Evolutionary conservation across 2,888 invertebrate genomes (phyloP).

Genomic region (Epinotia ramella): DNA sequence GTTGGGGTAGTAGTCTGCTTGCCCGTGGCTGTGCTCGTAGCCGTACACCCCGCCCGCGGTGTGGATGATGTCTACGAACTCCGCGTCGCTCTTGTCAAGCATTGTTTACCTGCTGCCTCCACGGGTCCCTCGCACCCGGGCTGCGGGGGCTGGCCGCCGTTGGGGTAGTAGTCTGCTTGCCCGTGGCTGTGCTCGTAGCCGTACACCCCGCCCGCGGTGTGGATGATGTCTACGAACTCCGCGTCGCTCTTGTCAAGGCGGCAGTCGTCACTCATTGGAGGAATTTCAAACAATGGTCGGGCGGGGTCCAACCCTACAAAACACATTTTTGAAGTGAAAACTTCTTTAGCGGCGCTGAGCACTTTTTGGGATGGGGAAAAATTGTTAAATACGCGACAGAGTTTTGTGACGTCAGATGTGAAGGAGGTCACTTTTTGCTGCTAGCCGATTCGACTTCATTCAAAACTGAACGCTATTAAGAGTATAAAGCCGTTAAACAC

Average conservation of each 20-base stretch:
- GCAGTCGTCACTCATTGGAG: slow-evolving; percentile 64
- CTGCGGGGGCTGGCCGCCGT: slow-evolving; percentile 87
- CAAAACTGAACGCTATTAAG: no score
- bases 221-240: slow-evolving; percentile 90
- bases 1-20: slow-evolving; percentile 91
- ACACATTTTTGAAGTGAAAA: no score
- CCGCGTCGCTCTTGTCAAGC: slow-evolving; percentile 88
- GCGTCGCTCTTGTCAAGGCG: slow-evolving; percentile 88
- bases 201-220: slow-evolving; percentile 88
- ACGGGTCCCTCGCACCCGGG: slow-evolving; percentile 87
- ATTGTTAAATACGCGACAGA: no score
- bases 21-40: slow-evolving; percentile 86
- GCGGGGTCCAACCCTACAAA: slow-evolving; percentile 87
- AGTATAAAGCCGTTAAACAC: no score
- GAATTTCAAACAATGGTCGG: slow-evolving; percentile 85
- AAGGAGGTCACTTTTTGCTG: no score
- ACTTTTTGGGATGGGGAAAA: no score
- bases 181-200: slow-evolving; percentile 87
- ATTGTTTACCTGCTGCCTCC: slow-evolving; percentile 73
- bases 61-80: slow-evolving; percentile 91
- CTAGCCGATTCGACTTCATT: no score
- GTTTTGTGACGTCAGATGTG: no score
- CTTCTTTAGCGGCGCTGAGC: no score
- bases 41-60: slow-evolving; percentile 89
- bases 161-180: slow-evolving; percentile 91